Evolutionary conservation across 1,140 invertebrate species (phyloP), one percentile per base, ranked within the genome.

Genomic region (Delia radicum): DNA sequence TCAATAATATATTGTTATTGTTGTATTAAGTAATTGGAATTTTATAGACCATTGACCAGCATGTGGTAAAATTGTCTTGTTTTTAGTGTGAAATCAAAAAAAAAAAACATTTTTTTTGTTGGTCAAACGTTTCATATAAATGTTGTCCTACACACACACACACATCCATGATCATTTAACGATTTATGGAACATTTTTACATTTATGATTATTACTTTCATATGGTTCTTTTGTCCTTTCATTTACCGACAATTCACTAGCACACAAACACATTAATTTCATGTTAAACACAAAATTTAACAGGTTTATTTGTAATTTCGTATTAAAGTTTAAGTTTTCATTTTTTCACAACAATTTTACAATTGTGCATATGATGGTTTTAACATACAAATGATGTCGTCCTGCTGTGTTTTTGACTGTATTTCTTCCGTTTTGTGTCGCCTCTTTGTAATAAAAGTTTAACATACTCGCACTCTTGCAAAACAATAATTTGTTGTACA

Each of bases 21-120:
- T 26, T 27, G 26, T 31, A 26, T 65, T 72, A 29, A 26, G 73
- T 83, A 79, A 80, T 80, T 79, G 80, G 79, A 82, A 84, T 84
- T 84, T 84, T 81, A 84, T 84, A 82, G 82, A 80, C 82, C 81
- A 84, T 84, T 84, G 82, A 81, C 80, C 82, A 82, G 42, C 67
- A 55, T 55, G 46, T 55, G 37, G 74, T 24, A 67, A 67, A 67
- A 67, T 29, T 33, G 28, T 63, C 31, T 55, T 61, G 24, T 15
- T n/a, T n/a, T n/a, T n/a, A 61, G 26, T 74, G 74, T 76, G 77
- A 29, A 67, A 15, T 67, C 18, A 26, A 62, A 24, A 55, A 15
- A 1, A n/a, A n/a, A n/a, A n/a, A n/a, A n/a, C 24, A 15, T 33
- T 72, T 28, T 46, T 24, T 37, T 15, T 37, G 31, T 72, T 33